Conservation (phyloP, 2,797 vertebrate genomes). For the Megaceryle alcyon region DNA sequence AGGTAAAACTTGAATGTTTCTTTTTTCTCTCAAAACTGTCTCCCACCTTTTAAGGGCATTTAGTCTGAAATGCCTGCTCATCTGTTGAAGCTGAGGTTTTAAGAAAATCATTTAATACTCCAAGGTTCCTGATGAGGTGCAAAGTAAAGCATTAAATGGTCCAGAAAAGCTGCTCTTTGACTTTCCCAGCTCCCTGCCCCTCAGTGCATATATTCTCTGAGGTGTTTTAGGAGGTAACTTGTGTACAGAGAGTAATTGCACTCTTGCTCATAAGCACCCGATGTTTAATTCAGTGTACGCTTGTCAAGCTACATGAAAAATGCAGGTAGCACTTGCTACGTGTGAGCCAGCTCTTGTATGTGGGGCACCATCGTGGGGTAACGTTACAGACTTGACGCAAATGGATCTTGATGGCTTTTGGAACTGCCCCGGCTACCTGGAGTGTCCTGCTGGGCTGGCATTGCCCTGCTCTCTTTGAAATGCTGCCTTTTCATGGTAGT, state of each 20-base stretch:
- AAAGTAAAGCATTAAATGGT: not conserved
- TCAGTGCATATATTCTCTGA: not conserved
- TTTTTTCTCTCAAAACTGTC: not conserved
- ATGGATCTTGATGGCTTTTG: not conserved
- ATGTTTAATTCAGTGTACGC: conserved; percentile 46
- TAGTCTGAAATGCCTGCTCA: not conserved
- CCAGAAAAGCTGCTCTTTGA: not conserved
- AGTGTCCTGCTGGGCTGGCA: not conserved
- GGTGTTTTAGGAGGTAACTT: not conserved
- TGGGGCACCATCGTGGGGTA: not conserved
- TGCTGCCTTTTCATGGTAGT: accelerated
- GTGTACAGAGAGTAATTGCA: not conserved
- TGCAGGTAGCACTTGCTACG: conserved; percentile 29
- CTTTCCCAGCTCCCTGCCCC: not conserved
- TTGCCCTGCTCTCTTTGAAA: not conserved
- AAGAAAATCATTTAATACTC: not conserved
- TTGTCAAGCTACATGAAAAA: conserved; percentile 48
- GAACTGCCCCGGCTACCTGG: not conserved
- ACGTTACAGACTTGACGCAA: not conserved
- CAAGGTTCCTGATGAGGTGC: not conserved
- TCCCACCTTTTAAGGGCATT: not conserved
- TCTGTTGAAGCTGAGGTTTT: not conserved
- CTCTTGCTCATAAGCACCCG: not conserved
- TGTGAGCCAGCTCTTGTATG: conserved; percentile 1
- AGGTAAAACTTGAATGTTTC: not conserved